Conservation (phyloP, 2,888 invertebrate species). For the Flabesymbios commensalis region DNA sequence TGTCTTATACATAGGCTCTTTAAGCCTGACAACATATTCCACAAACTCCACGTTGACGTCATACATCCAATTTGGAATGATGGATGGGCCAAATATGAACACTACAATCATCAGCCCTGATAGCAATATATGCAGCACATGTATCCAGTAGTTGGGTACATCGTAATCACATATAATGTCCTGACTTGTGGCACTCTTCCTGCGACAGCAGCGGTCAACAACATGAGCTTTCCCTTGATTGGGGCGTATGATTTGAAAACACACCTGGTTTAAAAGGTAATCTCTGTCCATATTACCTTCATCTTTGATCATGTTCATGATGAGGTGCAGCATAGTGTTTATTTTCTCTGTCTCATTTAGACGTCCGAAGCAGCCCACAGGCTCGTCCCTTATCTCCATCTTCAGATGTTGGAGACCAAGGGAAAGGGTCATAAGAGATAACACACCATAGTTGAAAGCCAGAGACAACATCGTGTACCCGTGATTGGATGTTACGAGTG, state of each 20-base stretch:
- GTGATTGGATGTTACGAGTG: constrained; percentile 35
- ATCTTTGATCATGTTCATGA: constrained; percentile 20
- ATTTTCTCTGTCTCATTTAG: constrained; percentile 30
- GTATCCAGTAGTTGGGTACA: constrained; percentile 43
- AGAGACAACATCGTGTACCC: constrained; percentile 54
- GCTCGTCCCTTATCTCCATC: constrained; percentile 35
- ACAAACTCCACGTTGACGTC: constrained; percentile 18
- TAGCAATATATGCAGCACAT: constrained; percentile 49
- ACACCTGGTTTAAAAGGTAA: constrained; percentile 36
- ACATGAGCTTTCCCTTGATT: constrained; percentile 23
- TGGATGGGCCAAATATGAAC: constrained; percentile 49
- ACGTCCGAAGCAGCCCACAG: constrained; percentile 41
- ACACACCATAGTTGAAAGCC: constrained; percentile 55
- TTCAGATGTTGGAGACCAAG: constrained; percentile 46
- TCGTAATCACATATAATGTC: constrained; percentile 14
- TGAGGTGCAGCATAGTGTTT: constrained; percentile 21
- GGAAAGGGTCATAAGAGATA: constrained; percentile 53
- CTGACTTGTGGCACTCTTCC: constrained; percentile 4
- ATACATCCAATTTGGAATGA: constrained; percentile 44
- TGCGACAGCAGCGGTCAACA: constrained; percentile 28
- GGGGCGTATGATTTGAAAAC: constrained; percentile 39
- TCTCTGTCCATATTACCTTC: constrained; percentile 9
- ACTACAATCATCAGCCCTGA: constrained; percentile 45
- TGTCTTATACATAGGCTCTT: constrained; percentile 31
- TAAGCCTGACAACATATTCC: constrained; percentile 43